Base-by-base conservation (phyloP, 2,888 invertebrate species). In the Synanthedon andrenaeformis region DNA sequence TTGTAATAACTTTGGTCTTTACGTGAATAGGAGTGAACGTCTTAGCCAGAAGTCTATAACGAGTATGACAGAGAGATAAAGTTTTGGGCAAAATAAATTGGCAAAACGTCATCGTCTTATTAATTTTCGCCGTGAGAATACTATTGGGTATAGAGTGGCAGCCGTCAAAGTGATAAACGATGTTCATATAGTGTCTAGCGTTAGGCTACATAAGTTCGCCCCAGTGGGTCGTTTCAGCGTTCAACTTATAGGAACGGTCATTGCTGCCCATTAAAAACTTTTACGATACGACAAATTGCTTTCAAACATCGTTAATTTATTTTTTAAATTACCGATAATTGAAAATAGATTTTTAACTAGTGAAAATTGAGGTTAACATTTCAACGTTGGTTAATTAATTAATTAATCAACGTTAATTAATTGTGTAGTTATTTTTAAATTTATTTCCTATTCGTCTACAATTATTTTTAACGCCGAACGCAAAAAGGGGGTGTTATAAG, bases 101-200 rank as follows among this genome's bases (percentile, higher is more conserved):
- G 61, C 58, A 60, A 58, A 57, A 56, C 58, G 62, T 63, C 64
- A 63, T 63, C 62, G 56, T 54, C 62, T 57, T 59, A 59, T 63
- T 35, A 67, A 75, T 74, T 70, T 65, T 58, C 63, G 64, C 63
- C 61, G 62, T 70, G 70, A 70, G 71, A 72, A 70, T 72, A 79
- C 19, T 19, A 23, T 49, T 19, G 70, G 72, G 71, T 70, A 71
- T 66, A 78, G 78, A 79, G 79, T 79, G 81, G 69, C 80, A 80
- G 74, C 74, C 77, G 76, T 74, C 75, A 64, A 62, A 63, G 72
- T 82, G 79, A 82, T 79, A 67, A 68, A 79, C 67, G 74, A 72
- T 62, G 65, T 64, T 62, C 57, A 58, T 59, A 61, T 59, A 61
- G 56, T 59, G 58, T 60, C 65, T 59, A 49, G 49, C 59, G 61